Evolutionary conservation across 92 coral and sea anemone species (phyloP), one percentile per base, ranked within the genome.

Genomic region (Epizoanthus ramosus): DNA sequence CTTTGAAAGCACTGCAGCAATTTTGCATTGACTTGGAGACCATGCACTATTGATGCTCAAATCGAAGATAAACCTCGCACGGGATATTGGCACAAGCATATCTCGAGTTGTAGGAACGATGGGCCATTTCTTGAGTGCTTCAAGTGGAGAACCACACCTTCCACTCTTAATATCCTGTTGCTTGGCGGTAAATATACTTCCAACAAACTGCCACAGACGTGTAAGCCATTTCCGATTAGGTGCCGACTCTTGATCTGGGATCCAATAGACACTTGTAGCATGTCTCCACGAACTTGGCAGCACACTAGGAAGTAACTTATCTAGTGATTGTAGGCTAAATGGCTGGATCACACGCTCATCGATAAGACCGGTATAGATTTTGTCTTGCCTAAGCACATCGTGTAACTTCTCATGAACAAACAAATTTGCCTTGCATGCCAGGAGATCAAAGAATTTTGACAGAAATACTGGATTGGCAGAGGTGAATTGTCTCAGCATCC

Each of bases 341-440:
- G 74, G 14, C 35, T 50, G 39, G n/a, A 50, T 24, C 31, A 57
- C 41, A 4, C 79, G 35, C 79, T 50, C 79, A 47, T 5, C 3
- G 0, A 14, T 52, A 54, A 72, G 57, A 66, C 58, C 71, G 39
- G 16, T 45, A 16, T 59, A 14, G 13, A 33, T 0, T 35, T 66
- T 12, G 41, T 66, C 18, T 25, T 12, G 7, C 37, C 54, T 73
- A 8, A 84, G 74, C 45, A 25, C 16, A 8, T 52, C 18, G 6
- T 41, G 37, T 63, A 84, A 33, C 21, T 84, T 63, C 5, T 63
- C 63, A 39, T 84, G 81, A 21, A 84, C 87, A 84, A 84, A 84
- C 24, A 18, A 21, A 63, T 22, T 19, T 50, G 50, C 45, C 57
- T 71, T 79, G 22, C 21, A 73, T n/a, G 80, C 61, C 23, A 84